These are phyloP conservation scores for Argyra leucocephala DNA, from an alignment of 2,888 invertebrate species.

Conservation along the genomic window DNA sequence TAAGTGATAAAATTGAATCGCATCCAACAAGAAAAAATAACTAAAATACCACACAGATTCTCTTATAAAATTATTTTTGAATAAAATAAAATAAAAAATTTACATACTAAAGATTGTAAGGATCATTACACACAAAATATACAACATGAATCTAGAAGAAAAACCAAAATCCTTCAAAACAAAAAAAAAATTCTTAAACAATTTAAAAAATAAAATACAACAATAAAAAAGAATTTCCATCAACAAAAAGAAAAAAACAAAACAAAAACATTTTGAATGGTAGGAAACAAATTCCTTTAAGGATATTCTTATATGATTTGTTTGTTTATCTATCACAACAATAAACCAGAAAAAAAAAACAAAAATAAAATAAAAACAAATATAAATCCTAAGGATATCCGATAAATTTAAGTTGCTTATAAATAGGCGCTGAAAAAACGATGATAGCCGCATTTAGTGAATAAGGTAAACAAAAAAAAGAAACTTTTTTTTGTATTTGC, in stretches of 20 bases:
- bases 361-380: neutral
- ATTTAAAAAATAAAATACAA: neutral
- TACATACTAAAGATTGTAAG: neutral
- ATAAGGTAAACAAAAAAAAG: neutral
- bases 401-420: neutral
- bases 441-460: neutral
- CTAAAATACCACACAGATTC: too few species aligned
- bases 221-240: neutral
- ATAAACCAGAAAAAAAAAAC: neutral
- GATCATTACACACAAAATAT: neutral
- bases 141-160: too few species aligned
- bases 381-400: neutral
- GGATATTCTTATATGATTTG: neutral
- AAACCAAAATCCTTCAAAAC: neutral
- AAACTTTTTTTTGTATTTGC: neutral
- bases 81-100: neutral
- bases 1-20: too few species aligned
- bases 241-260: neutral
- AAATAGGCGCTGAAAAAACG: slow-evolving; percentile 6
- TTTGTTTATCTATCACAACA: neutral
- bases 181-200: neutral
- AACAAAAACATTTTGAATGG: neutral
- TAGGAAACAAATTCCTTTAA: neutral
- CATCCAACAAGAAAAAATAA: too few species aligned
- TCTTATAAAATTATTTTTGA: too few species aligned